These are phyloP conservation scores for Vulpes vulpes DNA, from an alignment of 2,113 vertebrate species.

Conservation along the genomic window DNA sequence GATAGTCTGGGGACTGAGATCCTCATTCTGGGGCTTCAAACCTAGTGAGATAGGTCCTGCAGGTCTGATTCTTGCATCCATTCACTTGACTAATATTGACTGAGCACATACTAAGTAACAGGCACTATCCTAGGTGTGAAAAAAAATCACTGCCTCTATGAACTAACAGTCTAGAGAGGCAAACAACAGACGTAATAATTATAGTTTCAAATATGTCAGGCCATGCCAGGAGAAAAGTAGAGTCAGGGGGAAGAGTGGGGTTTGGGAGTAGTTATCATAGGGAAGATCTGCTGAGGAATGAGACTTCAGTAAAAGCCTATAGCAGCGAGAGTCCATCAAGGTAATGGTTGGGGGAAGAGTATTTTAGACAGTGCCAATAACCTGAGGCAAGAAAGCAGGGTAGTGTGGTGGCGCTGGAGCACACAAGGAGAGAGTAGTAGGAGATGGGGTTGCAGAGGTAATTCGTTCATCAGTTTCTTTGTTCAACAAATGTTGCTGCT, in stretches of 20 bases:
- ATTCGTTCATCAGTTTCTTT: not conserved
- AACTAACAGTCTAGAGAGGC: not conserved
- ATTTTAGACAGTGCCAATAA: not conserved
- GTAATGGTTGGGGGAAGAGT: not conserved
- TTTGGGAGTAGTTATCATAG: not conserved
- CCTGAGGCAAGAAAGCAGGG: not conserved
- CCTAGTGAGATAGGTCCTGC: not conserved
- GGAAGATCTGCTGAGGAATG: not conserved
- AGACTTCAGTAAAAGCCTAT: not conserved
- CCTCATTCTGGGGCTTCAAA: not conserved
- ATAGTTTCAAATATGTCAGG: not conserved
- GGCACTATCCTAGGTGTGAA: not conserved
- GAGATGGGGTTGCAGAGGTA: not conserved
- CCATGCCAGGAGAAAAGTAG: slow-evolving; percentile 11
- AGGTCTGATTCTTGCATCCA: not conserved
- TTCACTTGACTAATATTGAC: not conserved
- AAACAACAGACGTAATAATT: not conserved
- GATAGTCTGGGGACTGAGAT: not conserved
- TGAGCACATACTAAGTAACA: not conserved
- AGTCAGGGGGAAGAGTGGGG: not conserved
- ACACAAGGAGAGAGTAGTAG: not conserved
- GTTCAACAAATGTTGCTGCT: not conserved
- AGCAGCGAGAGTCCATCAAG: not conserved
- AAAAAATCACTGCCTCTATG: not conserved
- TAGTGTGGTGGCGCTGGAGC: not conserved